Percentiles rank a stretch among this genome's conserved stretches.
Evolutionary conservation across 2,888 invertebrate genomes (phyloP).

Genomic region (Alloplasta piceator): DNA sequence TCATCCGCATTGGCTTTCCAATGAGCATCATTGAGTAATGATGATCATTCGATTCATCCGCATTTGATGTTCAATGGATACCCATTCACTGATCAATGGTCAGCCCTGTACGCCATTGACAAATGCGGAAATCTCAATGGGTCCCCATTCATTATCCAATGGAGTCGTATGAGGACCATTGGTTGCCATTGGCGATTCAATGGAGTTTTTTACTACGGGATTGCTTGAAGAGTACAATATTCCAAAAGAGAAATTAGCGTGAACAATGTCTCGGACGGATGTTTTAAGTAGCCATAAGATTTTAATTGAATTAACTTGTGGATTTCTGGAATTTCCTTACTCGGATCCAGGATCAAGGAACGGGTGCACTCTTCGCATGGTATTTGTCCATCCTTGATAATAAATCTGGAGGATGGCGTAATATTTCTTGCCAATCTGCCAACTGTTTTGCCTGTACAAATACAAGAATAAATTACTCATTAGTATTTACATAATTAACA

Average conservation of each 20-base stretch:
- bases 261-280: constrained; percentile 19
- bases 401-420: background rate
- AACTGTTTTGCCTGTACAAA: background rate
- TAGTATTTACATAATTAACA: background rate
- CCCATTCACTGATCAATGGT: too few species aligned
- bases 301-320: constrained; percentile 30
- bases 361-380: constrained; percentile 11
- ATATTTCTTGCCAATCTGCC: background rate
- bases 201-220: too few species aligned
- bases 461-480: background rate
- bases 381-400: background rate
- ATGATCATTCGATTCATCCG: too few species aligned
- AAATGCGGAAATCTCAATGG: too few species aligned
- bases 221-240: constrained; percentile 1
- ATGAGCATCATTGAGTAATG: too few species aligned
- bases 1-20: too few species aligned
- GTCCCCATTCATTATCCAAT: too few species aligned
- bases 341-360: constrained; percentile 18
- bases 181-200: too few species aligned
- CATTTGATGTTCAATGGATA: too few species aligned
- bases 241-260: constrained; percentile 7
- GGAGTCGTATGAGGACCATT: too few species aligned
- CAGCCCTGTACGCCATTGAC: too few species aligned
- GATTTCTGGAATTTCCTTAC: constrained; percentile 25
- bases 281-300: constrained; percentile 10